A percentile compares a stretch with the other conserved stretches of the same genome.
phyloP scores from a whole-genome alignment of 1,140 invertebrate genomes.

The Drosophila seguyi region DNA sequence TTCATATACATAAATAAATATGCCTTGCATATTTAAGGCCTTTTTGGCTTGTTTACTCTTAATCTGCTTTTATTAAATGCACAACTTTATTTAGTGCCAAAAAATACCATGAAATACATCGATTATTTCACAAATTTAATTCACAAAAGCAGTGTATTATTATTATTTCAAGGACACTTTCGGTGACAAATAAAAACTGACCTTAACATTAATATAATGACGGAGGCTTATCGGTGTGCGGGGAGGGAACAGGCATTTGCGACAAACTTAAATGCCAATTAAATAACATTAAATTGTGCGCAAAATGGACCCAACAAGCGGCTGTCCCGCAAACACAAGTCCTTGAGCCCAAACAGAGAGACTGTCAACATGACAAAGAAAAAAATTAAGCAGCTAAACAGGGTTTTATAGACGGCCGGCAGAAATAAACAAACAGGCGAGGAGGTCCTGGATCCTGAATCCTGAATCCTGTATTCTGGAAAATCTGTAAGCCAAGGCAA shows the following conservation, averaged over 20 bases:
- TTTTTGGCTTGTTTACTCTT: background rate
- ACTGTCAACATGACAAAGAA: constrained; percentile 81
- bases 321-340: constrained; percentile 31
- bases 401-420: constrained; percentile 70
- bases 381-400: constrained; percentile 84
- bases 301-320: constrained; percentile 65
- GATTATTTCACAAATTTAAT: background rate
- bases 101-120: background rate
- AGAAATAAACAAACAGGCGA: constrained; percentile 68
- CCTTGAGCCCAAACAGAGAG: constrained; percentile 59
- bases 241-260: constrained; percentile 60
- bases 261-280: constrained; percentile 81
- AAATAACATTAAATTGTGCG: constrained; percentile 84
- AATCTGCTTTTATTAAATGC: background rate
- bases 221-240: constrained; percentile 20
- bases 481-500: constrained; percentile 69
- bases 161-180: constrained; percentile 21
- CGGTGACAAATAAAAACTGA: constrained; percentile 48
- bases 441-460: constrained; percentile 21
- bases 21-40: constrained; percentile 11
- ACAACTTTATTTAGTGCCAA: background rate
- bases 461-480: constrained; percentile 28
- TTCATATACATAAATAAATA: constrained; percentile 2
- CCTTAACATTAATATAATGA: constrained; percentile 53
- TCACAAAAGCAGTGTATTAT: background rate